These are phyloP conservation scores for Trogon surrucura DNA, from an alignment of 2,113 vertebrate species.

Conservation along the genomic window DNA sequence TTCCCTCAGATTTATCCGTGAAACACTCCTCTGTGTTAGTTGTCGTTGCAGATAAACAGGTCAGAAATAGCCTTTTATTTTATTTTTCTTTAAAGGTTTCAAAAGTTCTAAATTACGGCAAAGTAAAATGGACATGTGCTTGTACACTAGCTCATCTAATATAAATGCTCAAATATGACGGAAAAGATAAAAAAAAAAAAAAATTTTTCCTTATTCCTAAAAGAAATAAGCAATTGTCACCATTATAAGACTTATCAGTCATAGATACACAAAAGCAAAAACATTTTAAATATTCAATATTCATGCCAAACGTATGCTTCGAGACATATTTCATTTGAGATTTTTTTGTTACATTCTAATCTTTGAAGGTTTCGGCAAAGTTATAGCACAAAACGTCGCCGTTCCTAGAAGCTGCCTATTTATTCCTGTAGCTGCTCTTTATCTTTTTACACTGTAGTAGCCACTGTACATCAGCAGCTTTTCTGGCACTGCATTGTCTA, in stretches of 20 bases:
- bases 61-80: slow-evolving; percentile 3
- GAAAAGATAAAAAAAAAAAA: not conserved
- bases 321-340: slow-evolving; percentile 1
- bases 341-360: slow-evolving; percentile 20
- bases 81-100: not conserved
- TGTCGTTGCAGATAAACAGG: not conserved
- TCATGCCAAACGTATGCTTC: not conserved
- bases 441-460: slow-evolving; percentile 62
- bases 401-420: slow-evolving; percentile 23
- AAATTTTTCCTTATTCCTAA: not conserved
- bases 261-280: slow-evolving; percentile 35
- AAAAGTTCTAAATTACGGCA: not conserved
- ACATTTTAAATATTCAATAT: slow-evolving; percentile 54
- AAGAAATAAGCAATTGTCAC: slow-evolving; percentile 46
- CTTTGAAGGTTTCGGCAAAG: slow-evolving; percentile 30
- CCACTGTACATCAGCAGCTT: slow-evolving; percentile 56
- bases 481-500: slow-evolving; percentile 64
- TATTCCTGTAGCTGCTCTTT: slow-evolving; percentile 29
- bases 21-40: not conserved
- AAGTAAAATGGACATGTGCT: not conserved
- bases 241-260: slow-evolving; percentile 58
- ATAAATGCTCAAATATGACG: not conserved
- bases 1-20: not conserved
- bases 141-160: not conserved
- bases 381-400: not conserved